Base-by-base conservation (phyloP, 2,797 vertebrate genomes). In the Diceros bicornis region DNA sequence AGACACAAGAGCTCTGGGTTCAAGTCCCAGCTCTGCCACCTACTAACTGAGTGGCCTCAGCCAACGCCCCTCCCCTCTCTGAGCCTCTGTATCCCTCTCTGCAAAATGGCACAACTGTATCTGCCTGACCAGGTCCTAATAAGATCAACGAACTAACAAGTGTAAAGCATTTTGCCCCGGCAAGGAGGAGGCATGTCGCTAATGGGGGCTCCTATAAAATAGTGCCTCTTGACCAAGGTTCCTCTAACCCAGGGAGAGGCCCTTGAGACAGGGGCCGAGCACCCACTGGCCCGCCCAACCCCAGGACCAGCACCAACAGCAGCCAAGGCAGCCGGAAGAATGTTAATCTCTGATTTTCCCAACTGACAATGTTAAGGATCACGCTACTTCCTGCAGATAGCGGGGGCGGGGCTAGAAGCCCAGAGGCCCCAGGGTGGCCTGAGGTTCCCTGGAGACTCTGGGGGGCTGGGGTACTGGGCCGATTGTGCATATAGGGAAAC, bases 371-470 rank as follows among this genome's bases (percentile, higher is more conserved):
- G 6, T 55, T 57, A 44, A 79, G 89, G 83, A 72, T 95, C 97
- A 95, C 0, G 3, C 61, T 72, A 62, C 84, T 97, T 98, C 97
- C 97, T 92, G 47, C 32, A 82, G 95, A 97, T 20, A 95, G n/a
- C 0, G 0, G 79, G 23, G 59, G 21, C 86, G 34, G 47, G 34
- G 66, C 55, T 16, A 74, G 78, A 89, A 16, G 47, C 14, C 8
- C 52, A 37, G 47, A 21, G 44, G 23, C 44, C 59, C 61, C 27
- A 18, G 37, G 27, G 47, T n/a, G 55, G 62, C 55, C 71, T 29
- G 13, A 62, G 34, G 78, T 37, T 12, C 59, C 69, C 84, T 27
- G 41, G 34, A 66, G 55, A 50, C 32, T 3, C 89, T 78, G 17
- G 55, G 66, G 21, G n/a, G 12, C 66, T 29, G 55, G 29, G 27